phyloP scores from a whole-genome alignment of 1,140 invertebrate species.

The Druon quercuslanigerum region DNA sequence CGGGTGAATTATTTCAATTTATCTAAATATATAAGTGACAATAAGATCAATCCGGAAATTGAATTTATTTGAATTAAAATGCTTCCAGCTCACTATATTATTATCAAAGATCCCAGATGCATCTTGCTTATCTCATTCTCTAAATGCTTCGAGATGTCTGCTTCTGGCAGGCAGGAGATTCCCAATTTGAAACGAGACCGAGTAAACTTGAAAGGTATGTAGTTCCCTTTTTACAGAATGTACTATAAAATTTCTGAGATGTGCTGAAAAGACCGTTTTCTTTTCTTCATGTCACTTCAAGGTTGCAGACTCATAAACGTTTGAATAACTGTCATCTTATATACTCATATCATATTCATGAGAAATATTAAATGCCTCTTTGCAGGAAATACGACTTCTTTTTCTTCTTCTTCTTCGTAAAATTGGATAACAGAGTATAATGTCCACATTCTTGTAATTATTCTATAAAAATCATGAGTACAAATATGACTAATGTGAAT shows the following conservation, averaged over 20 bases:
- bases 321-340: neutral
- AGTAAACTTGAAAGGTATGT: neutral
- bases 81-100: too few species aligned
- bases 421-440: too few species aligned
- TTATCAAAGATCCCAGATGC: too few species aligned
- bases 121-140: too few species aligned
- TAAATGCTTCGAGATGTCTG: neutral
- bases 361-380: constrained; percentile 5
- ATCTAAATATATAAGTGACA: neutral
- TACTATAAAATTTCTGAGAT: neutral
- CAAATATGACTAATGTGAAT: too few species aligned
- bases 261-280: neutral
- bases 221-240: constrained; percentile 5
- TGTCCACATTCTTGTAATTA: too few species aligned
- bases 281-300: constrained; percentile 15
- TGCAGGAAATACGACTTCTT: neutral
- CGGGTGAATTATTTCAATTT: too few species aligned
- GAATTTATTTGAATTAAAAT: neutral
- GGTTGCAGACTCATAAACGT: constrained; percentile 2
- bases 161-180: constrained; percentile 10
- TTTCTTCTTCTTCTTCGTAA: neutral
- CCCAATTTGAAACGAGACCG: neutral
- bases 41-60: neutral
- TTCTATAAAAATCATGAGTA: too few species aligned
- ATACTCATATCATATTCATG: neutral